These are phyloP conservation scores for Falco concolor DNA, from an alignment of 2,797 vertebrate species.

Conservation along the genomic window DNA sequence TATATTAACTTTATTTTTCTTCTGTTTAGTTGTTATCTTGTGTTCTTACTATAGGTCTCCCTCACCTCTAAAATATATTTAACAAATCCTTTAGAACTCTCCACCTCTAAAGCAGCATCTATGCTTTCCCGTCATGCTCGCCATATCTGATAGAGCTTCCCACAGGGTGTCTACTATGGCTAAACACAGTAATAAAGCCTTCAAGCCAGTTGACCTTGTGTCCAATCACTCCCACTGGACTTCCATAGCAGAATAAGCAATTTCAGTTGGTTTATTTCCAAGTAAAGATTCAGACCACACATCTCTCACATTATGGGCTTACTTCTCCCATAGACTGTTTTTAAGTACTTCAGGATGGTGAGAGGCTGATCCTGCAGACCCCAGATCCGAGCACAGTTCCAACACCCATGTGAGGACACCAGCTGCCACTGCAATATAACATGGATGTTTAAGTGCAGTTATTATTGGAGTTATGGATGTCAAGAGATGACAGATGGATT, in stretches of 20 bases:
- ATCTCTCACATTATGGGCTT: background rate
- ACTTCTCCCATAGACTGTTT: background rate
- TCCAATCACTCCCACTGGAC: no score
- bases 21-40: background rate
- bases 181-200: background rate
- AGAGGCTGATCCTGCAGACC: background rate
- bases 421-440: background rate
- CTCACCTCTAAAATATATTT: background rate
- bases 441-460: background rate
- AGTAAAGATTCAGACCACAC: background rate
- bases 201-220: rapidly evolving
- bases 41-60: background rate
- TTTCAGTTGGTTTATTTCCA: background rate
- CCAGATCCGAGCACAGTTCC: background rate
- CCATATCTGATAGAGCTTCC: background rate
- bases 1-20: background rate
- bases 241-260: background rate
- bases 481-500: background rate
- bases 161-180: background rate
- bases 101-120: background rate
- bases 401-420: rapidly evolving
- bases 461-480: background rate
- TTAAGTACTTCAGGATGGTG: background rate
- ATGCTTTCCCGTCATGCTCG: background rate
- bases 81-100: background rate